Base-by-base conservation (phyloP, 2,113 vertebrate species). In the Etheostoma cragini region DNA sequence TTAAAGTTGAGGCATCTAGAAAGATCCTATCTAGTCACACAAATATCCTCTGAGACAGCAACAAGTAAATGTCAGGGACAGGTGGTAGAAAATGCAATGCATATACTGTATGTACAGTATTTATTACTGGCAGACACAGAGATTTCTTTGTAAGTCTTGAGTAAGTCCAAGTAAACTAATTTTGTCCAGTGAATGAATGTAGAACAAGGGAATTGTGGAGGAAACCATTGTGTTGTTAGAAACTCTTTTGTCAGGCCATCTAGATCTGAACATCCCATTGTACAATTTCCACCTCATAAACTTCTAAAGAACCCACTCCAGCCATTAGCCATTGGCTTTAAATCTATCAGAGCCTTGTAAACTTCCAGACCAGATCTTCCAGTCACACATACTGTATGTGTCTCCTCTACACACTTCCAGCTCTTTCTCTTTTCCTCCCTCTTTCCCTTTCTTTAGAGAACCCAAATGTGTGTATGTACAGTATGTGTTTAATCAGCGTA, bases 311-410 rank as follows among this genome's bases (percentile, higher is more conserved):
- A 74, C 73, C 56, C 78, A 61, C 69, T 81, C 57, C 65, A 72
- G 76, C 84, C 77, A 87, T 86, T 80, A 86, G 86, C 86, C 84
- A 83, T 86, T 79, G 73, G 78, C 82, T 73, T 80, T 84, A 82
- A 88, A 90, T 89, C 76, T 78, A 76, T 78, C 66, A 26, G 53
- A 49, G 52, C 72, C 68, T 47, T 46, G 50, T 85, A 76, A 83
- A 89, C 75, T 13, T 82, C 58, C 76, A 53, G 64, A 77, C 33
- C n/a, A 79, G 76, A 78, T 78, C n/a, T n/a, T n/a, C n/a, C n/a
- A n/a, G 82, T 58, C 46, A 35, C 64, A 63, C 15, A 68, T 19
- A 53, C 45, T 71, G 33, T 24, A n/a, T 19, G 26, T 42, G 76
- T 53, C 67, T 30, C 65, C 65, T 49, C 85, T 47, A 79, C 54